A percentile compares a stretch with the other conserved stretches of the same genome.
These are phyloP conservation scores for Caenorhabditis zanzibari DNA, from an alignment of 2,888 invertebrate species.

Conservation along the genomic window DNA sequence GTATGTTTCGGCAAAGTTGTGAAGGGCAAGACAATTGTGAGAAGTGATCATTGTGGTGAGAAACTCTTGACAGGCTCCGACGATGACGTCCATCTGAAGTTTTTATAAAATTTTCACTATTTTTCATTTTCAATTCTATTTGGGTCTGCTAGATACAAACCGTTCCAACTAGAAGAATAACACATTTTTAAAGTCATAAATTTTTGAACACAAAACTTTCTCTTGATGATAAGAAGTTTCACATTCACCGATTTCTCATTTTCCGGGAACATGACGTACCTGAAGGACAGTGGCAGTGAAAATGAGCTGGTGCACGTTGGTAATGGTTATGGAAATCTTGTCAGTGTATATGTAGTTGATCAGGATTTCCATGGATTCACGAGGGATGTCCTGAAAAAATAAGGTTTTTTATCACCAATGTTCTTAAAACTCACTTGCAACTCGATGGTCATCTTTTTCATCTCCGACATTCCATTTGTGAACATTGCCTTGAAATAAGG, in stretches of 20 bases:
- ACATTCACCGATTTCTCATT: neutral
- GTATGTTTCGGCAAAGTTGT: constrained; percentile 85
- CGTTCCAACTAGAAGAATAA: neutral
- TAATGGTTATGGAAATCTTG: constrained; percentile 83
- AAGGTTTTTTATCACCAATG: neutral
- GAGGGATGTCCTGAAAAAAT: constrained; percentile 63
- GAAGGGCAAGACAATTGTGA: constrained; percentile 84
- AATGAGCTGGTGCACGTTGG: constrained; percentile 85
- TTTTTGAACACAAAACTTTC: constrained; percentile 1
- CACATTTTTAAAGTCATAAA: neutral
- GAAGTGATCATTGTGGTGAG: constrained; percentile 84
- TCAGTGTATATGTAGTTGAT: constrained; percentile 85
- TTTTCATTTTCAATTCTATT: no score
- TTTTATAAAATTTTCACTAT: neutral
- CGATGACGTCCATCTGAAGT: constrained; percentile 84
- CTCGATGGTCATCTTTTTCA: constrained; percentile 63
- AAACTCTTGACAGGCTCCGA: constrained; percentile 85
- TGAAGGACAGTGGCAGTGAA: constrained; percentile 85
- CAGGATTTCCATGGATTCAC: constrained; percentile 75
- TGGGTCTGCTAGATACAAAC: no score
- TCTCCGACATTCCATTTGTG: constrained; percentile 83
- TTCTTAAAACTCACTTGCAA: constrained; percentile 50
- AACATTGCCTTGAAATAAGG: constrained; percentile 85
- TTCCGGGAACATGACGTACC: constrained; percentile 72
- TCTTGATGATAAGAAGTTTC: constrained; percentile 7